phyloP scores from a whole-genome alignment of 2,888 invertebrate genomes.

The Cryptocephalus primarius region DNA sequence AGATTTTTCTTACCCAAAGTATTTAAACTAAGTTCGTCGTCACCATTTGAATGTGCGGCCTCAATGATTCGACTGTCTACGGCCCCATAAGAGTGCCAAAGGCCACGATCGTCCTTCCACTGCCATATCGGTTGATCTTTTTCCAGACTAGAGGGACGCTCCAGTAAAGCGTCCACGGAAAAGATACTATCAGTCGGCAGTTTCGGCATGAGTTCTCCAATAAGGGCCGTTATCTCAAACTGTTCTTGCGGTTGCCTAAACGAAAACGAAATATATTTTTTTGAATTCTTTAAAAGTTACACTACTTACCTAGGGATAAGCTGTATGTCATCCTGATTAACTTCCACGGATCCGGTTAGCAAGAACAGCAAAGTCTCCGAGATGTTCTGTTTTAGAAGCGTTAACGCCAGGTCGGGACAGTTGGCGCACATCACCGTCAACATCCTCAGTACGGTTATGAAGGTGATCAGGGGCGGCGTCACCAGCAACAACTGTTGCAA shows the following conservation, averaged over 20 bases:
- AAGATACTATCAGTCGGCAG: constrained; percentile 93
- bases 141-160: constrained; percentile 56
- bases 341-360: constrained; percentile 72
- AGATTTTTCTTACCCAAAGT: constrained; percentile 52
- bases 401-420: constrained; percentile 88
- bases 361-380: constrained; percentile 91
- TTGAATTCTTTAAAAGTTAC: background rate
- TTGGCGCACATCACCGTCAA: constrained; percentile 92
- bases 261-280: constrained; percentile 9
- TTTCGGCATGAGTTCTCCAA: constrained; percentile 95
- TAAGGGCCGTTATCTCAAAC: constrained; percentile 93
- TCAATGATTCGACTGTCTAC: constrained; percentile 92
- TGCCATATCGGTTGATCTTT: constrained; percentile 86
- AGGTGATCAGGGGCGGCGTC: constrained; percentile 92
- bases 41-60: constrained; percentile 86
- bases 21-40: constrained; percentile 89
- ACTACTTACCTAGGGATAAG: constrained; percentile 59
- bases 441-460: constrained; percentile 94
- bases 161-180: constrained; percentile 79
- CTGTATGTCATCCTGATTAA: constrained; percentile 57
- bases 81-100: constrained; percentile 87
- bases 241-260: constrained; percentile 72
- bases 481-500: constrained; percentile 88
- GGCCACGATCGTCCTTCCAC: constrained; percentile 89
- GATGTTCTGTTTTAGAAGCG: constrained; percentile 87